These are phyloP conservation scores for Dasysyrphus tricinctus DNA, from an alignment of 2,888 invertebrate species.

Conservation along the genomic window DNA sequence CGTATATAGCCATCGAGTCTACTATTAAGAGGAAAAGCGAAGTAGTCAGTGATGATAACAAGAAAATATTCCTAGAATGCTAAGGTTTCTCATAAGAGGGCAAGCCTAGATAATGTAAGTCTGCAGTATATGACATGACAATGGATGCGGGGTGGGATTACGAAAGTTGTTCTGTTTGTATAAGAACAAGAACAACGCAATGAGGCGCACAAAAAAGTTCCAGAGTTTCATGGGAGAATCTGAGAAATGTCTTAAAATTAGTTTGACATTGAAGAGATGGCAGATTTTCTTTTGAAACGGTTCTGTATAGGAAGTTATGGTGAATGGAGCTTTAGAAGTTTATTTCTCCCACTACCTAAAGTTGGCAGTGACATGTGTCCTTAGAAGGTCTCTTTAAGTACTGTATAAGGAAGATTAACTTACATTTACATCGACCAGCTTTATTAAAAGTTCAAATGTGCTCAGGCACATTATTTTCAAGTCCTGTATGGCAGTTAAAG, in stretches of 20 bases:
- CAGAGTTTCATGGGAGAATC: neutral
- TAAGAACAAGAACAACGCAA: neutral
- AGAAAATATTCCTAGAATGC: slow-evolving; percentile 14
- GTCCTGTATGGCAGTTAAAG: no score
- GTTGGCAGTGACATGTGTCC: neutral
- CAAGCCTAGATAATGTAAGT: neutral
- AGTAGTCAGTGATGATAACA: neutral
- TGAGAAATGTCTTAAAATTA: neutral
- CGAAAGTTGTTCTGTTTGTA: neutral
- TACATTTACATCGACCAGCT: neutral
- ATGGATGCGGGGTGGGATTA: neutral
- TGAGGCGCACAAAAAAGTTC: neutral
- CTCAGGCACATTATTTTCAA: neutral
- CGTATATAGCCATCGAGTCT: neutral
- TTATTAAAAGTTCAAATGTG: neutral
- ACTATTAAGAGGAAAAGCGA: neutral
- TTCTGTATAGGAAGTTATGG: neutral
- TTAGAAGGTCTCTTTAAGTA: neutral
- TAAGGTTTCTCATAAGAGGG: neutral
- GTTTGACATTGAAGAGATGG: slow-evolving; percentile 1
- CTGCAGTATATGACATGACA: slow-evolving; percentile 8
- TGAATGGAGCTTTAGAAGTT: neutral
- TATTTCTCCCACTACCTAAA: neutral
- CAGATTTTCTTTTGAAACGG: neutral
- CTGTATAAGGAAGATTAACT: neutral